phyloP scores from a whole-genome alignment of 2,797 vertebrate genomes.

The Selene dorsalis region DNA sequence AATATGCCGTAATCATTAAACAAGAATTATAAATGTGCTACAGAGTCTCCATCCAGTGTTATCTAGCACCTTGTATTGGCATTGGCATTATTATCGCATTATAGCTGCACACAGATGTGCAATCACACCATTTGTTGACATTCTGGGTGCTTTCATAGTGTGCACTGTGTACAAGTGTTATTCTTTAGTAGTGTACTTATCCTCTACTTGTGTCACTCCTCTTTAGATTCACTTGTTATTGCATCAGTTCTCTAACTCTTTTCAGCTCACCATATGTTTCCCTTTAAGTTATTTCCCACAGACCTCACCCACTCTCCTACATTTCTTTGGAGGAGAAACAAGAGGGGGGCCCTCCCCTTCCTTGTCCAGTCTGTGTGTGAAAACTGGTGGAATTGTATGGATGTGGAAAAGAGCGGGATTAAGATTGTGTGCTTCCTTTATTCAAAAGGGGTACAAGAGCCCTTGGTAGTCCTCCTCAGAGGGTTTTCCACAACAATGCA shows the following conservation, averaged over 20 bases:
- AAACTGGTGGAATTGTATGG: conserved; percentile 31
- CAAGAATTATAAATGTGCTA: too few relatives aligned
- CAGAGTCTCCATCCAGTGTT: not conserved
- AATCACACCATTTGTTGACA: not conserved
- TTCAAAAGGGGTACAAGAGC: conserved; percentile 37
- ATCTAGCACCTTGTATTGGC: not conserved
- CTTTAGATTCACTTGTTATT: not conserved
- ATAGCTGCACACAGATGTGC: too few relatives aligned
- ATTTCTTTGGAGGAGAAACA: conserved; percentile 4
- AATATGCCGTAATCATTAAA: not conserved
- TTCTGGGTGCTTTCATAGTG: not conserved
- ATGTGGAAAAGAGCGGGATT: conserved; percentile 39
- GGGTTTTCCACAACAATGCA: conserved; percentile 47
- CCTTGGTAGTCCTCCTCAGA: conserved; percentile 29
- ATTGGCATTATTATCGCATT: too few relatives aligned
- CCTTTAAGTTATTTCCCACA: conserved; percentile 9
- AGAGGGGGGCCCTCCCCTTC: conserved; percentile 23
- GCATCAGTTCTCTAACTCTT: not conserved
- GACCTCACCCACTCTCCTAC: not conserved
- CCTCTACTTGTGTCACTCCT: not conserved
- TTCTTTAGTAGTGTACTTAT: not conserved
- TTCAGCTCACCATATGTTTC: conserved; percentile 4
- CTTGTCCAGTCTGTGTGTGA: conserved; percentile 18
- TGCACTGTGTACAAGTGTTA: not conserved
- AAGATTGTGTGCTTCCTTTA: conserved; percentile 24